phyloP scores from a whole-genome alignment of 2,113 vertebrate species.

The Paracanthobrama guichenoti region DNA sequence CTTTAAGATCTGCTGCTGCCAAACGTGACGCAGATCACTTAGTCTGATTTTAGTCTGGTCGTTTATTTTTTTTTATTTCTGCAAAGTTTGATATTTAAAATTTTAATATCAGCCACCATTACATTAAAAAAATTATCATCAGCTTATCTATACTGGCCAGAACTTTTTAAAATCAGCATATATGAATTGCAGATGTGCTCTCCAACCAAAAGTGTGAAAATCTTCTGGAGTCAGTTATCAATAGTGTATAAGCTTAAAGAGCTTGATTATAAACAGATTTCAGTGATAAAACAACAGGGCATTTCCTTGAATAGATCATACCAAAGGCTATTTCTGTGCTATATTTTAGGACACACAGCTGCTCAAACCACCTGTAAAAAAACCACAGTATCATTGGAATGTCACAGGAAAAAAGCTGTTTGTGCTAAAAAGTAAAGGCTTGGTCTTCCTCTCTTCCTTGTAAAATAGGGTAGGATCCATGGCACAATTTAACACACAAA shows the following conservation, averaged over 20 bases:
- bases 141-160: not conserved
- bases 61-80: not conserved
- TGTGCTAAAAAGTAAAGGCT: constrained; percentile 45
- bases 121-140: not conserved
- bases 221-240: constrained; percentile 46
- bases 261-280: constrained; percentile 69
- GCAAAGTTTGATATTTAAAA: not conserved
- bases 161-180: not conserved
- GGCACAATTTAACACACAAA: constrained; percentile 18
- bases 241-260: constrained; percentile 58
- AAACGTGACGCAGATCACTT: no score
- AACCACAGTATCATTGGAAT: constrained; percentile 49
- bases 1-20: no score
- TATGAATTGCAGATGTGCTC: not conserved
- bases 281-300: constrained; percentile 66
- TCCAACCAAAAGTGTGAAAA: not conserved
- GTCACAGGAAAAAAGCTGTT: constrained; percentile 50
- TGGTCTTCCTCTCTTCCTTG: constrained; percentile 16
- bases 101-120: not conserved
- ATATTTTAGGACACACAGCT: constrained; percentile 58
- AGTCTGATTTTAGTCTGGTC: no score
- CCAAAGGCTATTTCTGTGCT: constrained; percentile 55
- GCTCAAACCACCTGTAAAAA: constrained; percentile 55
- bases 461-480: constrained; percentile 18
- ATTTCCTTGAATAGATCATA: constrained; percentile 54